A percentile compares a stretch with the other conserved stretches of the same genome.
Evolutionary conservation across 1,140 invertebrate genomes (phyloP).

Genomic region (Drosophila murphyi): DNA sequence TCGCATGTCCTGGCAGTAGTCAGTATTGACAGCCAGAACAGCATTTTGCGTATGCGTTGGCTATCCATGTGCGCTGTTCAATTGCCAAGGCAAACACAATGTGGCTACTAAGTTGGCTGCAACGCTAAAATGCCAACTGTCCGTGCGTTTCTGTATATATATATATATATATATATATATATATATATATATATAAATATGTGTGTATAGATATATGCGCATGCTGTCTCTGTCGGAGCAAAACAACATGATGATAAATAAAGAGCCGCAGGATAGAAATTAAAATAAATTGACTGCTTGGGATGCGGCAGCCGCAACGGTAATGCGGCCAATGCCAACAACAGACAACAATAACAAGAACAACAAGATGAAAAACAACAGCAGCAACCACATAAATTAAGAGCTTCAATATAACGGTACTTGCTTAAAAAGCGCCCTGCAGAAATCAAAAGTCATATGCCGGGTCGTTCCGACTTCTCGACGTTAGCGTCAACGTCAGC

Average conservation of each 20-base stretch:
- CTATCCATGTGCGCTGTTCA: conserved; percentile 45
- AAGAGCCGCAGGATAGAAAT: conserved; percentile 74
- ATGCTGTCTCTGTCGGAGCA: conserved; percentile 22
- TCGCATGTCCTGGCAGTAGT: conserved; percentile 55
- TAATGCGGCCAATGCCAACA: conserved; percentile 57
- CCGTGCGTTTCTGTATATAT: background rate
- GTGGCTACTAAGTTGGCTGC: conserved; percentile 70
- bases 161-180: too few species aligned
- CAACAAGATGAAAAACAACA: conserved; percentile 42
- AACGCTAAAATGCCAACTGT: conserved; percentile 12
- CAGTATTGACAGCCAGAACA: conserved; percentile 61
- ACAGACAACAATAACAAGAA: conserved; percentile 37
- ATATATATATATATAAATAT: too few species aligned
- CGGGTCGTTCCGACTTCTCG: conserved; percentile 34
- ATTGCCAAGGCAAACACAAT: conserved; percentile 68
- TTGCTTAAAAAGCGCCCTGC: conserved; percentile 62
- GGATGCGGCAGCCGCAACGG: conserved; percentile 58
- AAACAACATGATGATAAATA: conserved; percentile 81
- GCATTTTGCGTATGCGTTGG: conserved; percentile 5
- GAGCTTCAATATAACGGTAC: conserved; percentile 26
- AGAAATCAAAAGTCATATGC: conserved; percentile 75
- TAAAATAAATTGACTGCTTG: conserved; percentile 82
- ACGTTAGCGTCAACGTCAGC: conserved; percentile 12
- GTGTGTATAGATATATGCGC: too few species aligned
- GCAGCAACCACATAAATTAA: conserved; percentile 47